Evolutionary conservation across 2,888 invertebrate genomes (phyloP).

Genomic region (Rotaria macrura): DNA sequence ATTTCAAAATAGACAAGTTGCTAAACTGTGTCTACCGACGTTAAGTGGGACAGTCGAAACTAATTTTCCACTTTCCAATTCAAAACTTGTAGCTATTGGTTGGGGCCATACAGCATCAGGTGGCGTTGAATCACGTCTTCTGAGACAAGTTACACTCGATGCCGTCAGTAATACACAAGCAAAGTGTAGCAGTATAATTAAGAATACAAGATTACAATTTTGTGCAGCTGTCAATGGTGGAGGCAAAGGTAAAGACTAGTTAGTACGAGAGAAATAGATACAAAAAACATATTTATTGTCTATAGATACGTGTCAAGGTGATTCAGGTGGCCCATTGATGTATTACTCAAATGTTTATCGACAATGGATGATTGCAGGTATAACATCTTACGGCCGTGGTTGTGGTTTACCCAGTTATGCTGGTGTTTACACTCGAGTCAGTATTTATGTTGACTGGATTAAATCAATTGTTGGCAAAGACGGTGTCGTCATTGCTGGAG

Average conservation of each 20-base stretch:
- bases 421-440: not conserved
- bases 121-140: not conserved
- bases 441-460: not conserved
- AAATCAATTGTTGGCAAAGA: not conserved
- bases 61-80: not conserved
- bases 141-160: not conserved
- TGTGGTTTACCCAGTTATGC: not conserved
- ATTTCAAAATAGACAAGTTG: not conserved
- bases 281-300: not conserved
- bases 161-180: not conserved
- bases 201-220: not conserved
- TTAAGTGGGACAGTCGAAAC: no score
- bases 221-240: not conserved
- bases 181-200: not conserved
- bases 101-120: not conserved
- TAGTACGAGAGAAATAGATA: not conserved
- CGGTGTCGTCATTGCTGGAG: not conserved
- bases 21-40: not conserved
- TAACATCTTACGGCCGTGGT: not conserved
- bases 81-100: not conserved
- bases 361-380: not conserved
- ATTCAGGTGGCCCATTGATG: not conserved
- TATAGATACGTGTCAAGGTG: slow-evolving; percentile 3
- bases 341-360: not conserved
- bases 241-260: not conserved